Base-by-base conservation (phyloP, 2,797 vertebrate species). In the Halcyon leucocephala region DNA sequence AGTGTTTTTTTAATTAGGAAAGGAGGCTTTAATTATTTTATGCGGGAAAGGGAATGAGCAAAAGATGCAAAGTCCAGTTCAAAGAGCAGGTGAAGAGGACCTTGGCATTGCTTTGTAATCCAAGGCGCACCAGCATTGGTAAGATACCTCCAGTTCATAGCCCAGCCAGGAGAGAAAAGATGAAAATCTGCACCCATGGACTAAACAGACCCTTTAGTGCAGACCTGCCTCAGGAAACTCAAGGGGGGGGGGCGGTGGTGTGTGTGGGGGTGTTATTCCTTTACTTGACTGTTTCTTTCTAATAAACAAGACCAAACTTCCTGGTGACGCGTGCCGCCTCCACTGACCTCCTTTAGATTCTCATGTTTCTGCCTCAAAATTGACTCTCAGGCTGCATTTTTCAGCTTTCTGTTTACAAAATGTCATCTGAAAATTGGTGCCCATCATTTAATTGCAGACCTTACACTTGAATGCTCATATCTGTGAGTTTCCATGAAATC, bases 401-500 rank as follows among this genome's bases (percentile, higher is more conserved):
- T 41, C 60, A 39, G 37, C 26, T 70, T 57, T 72, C 76, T 83
- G 26, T 67, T 74, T 52, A 70, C 57, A 57, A 90, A 89, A 92
- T 83, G 69, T 71, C 81, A 85, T 28, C 86, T 82, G 71, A 62
- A 95, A 95, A 90, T 93, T 82, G 81, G 48, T 94, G 81, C 33
- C 70, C 58, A 2, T 55, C 81, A 5, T 79, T 94, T 96, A 66
- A 82, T 82, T 79, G 90, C 83, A 77, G 52, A 26, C 52, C 67
- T 95, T 73, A 26, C 83, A 66, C 91, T 61, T n/a, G 65, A 44
- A 17, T 73, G 60, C 60, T 61, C 1, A 0, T 86, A 66, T 90
- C 88, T 89, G 70, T 54, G 81, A 65, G 46, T 80, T 94, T 58
- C 86, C 83, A 42, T 85, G 82, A 92, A 96, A 91, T 97, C 89